Base-by-base conservation (phyloP, 2,113 vertebrate species). In the Hippocampus zosterae region DNA sequence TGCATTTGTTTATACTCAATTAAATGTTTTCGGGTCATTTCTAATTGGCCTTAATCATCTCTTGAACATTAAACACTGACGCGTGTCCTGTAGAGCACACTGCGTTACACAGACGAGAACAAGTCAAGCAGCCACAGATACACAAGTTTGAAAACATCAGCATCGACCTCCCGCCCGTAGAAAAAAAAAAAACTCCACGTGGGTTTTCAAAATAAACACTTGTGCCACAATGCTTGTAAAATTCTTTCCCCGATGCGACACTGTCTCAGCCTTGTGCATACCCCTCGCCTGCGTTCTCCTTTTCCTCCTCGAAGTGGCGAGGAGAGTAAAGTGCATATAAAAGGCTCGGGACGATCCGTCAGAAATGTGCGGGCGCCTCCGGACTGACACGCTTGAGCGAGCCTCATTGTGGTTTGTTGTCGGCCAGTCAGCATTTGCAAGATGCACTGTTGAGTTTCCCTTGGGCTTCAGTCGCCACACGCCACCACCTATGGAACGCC, bases 311-410 rank as follows among this genome's bases (percentile, higher is more conserved):
- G 65, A 75, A 81, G 84, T 82, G 85, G 88, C 77, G 85, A 88
- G 83, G 86, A 88, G 88, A 87, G 83, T 91, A 92, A 92, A 91
- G 90, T 91, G 91, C 91, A 78, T 89, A 69, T 15, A 65, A 65
- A 87, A 88, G 89, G 90, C 89, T 88, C 11, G 56, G 85, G 62
- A 65, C 68, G 80, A 71, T 80, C 85, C 71, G 77, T 79, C 85
- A 87, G 83, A 87, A 89, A 81, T 91, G 91, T 91, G 90, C 90
- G 82, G 79, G 73, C 73, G 84, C 82, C 82, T 75, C 83, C 79
- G 69, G 80, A 76, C 65, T 81, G 73, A 67, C 48, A 42, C 33
- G 23, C 15, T n/a, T 56, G 77, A 81, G 68, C 73, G 81, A 65
- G 82, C 78, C 76, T 76, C 61, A 63, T 77, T 68, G 78, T 76